phyloP scores from a whole-genome alignment of 2,888 invertebrate species.

The Strigamia maritima region DNA sequence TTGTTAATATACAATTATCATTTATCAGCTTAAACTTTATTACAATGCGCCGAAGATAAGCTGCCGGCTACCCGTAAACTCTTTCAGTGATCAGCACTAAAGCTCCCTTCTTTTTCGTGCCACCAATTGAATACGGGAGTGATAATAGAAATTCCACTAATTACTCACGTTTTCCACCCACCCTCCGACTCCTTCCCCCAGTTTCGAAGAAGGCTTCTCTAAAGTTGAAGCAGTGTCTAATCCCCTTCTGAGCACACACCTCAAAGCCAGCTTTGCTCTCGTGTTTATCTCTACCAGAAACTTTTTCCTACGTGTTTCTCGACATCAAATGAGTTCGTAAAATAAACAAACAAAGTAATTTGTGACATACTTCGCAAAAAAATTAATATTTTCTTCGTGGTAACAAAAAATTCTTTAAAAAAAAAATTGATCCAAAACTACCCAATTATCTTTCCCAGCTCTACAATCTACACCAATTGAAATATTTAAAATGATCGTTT shows the following conservation, averaged over 20 bases:
- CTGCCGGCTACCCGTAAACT: neutral
- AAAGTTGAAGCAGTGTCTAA: neutral
- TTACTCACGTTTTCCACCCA: neutral
- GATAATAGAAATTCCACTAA: neutral
- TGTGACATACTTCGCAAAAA: neutral
- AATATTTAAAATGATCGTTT: neutral
- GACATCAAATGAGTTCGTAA: neutral
- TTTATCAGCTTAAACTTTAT: neutral
- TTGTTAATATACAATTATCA: neutral
- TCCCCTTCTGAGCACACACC: conserved; percentile 4
- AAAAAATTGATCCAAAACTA: neutral
- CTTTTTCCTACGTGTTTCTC: neutral
- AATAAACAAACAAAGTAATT: neutral
- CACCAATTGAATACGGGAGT: conserved; percentile 4
- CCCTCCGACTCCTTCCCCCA: neutral
- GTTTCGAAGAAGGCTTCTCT: neutral
- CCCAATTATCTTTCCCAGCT: neutral
- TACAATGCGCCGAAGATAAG: neutral
- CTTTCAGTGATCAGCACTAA: neutral
- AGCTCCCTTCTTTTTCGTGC: conserved; percentile 4
- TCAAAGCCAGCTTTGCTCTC: neutral
- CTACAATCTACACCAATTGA: neutral
- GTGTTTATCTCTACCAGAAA: neutral
- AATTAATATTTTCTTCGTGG: neutral
- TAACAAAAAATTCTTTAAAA: neutral